phyloP scores from a whole-genome alignment of 2,888 invertebrate species.

The Caenorhabditis sp. region DNA sequence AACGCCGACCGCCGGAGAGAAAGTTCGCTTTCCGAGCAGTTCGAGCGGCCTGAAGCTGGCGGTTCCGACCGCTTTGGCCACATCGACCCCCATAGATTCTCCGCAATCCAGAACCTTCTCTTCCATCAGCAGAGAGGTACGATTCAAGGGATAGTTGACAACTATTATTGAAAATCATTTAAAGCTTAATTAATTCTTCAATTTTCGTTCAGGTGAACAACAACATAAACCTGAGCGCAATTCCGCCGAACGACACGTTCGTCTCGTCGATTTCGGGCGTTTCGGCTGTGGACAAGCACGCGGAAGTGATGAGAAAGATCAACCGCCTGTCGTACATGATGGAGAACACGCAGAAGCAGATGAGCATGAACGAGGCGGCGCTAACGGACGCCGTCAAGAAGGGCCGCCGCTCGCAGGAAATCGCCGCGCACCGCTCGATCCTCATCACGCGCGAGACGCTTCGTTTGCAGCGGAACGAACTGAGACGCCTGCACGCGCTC shows the following conservation, averaged over 20 bases:
- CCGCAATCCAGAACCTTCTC: slow-evolving; percentile 10
- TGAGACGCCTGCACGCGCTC: slow-evolving; percentile 52
- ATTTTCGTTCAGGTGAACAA: not conserved
- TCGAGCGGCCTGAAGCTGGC: slow-evolving; percentile 11
- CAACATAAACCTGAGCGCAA: not conserved
- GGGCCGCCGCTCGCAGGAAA: slow-evolving; percentile 34
- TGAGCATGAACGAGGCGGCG: slow-evolving; percentile 48
- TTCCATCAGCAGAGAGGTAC: not conserved
- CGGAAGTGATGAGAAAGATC: slow-evolving; percentile 33
- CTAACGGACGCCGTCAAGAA: slow-evolving; percentile 42
- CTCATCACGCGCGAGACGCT: slow-evolving; percentile 55
- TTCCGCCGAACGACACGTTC: slow-evolving; percentile 45
- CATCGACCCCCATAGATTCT: slow-evolving; percentile 60
- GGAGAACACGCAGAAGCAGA: slow-evolving; percentile 51
- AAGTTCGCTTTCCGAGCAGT: slow-evolving; percentile 14
- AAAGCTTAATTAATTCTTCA: too few relatives aligned
- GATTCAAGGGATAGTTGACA: not conserved
- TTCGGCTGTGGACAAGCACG: slow-evolving; percentile 26
- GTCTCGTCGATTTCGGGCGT: slow-evolving; percentile 42
- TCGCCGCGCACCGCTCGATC: slow-evolving; percentile 58
- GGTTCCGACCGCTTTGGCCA: slow-evolving; percentile 58
- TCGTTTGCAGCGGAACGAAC: slow-evolving; percentile 54
- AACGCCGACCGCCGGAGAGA: slow-evolving; percentile 41
- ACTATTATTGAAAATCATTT: not conserved
- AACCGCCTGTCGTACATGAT: slow-evolving; percentile 49